Conservation (phyloP, 2,797 vertebrate genomes). For the Melanotaenia trifasciata region DNA sequence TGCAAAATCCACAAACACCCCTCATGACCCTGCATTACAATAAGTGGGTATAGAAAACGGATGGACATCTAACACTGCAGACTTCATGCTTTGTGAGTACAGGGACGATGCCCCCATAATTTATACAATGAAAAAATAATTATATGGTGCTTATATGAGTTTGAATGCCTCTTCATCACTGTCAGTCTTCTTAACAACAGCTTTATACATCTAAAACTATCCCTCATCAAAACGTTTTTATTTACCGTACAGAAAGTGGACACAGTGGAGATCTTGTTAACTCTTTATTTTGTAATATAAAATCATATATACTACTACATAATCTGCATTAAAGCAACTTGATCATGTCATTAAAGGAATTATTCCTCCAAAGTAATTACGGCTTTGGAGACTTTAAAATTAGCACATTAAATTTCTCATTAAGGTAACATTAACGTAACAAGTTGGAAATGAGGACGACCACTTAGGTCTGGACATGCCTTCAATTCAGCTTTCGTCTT, state of each 20-base stretch:
- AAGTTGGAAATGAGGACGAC: constrained; percentile 21
- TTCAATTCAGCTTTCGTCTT: constrained; percentile 6
- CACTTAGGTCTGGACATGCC: background rate
- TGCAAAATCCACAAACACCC: too few relatives aligned
- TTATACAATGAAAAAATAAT: too few relatives aligned
- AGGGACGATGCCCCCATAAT: too few relatives aligned
- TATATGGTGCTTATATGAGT: too few relatives aligned
- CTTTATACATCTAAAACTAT: too few relatives aligned
- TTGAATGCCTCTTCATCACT: too few relatives aligned
- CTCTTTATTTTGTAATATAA: background rate
- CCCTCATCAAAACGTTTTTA: too few relatives aligned
- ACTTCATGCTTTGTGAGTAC: too few relatives aligned
- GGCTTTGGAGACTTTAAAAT: background rate
- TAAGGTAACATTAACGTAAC: constrained; percentile 18
- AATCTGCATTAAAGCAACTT: background rate
- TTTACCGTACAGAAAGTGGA: background rate
- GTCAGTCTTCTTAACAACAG: too few relatives aligned
- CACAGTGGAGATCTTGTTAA: background rate
- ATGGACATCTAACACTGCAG: too few relatives aligned
- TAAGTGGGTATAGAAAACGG: too few relatives aligned
- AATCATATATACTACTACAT: background rate
- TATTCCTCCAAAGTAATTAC: background rate
- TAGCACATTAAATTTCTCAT: constrained; percentile 1
- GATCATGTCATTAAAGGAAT: background rate
- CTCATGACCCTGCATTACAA: too few relatives aligned